These are phyloP conservation scores for Eristalinus aeneus DNA, from an alignment of 2,888 invertebrate genomes.

Conservation along the genomic window DNA sequence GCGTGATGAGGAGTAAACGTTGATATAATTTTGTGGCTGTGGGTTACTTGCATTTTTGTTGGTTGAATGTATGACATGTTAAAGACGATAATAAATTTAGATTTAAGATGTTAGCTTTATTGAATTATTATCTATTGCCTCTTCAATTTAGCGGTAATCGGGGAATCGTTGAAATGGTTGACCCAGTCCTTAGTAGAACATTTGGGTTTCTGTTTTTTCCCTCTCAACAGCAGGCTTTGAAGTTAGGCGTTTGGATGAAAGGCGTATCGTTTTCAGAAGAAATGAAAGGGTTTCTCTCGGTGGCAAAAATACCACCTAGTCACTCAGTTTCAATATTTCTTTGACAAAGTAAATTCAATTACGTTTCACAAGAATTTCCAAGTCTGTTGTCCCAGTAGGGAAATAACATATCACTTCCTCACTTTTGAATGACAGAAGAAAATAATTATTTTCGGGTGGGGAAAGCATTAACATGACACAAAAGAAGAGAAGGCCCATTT, in stretches of 20 bases:
- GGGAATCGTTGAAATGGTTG: background rate
- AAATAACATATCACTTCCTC: slow-evolving; percentile 2
- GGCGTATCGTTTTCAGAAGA: background rate
- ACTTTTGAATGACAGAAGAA: slow-evolving; percentile 6
- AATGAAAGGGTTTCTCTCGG: background rate
- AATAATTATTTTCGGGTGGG: slow-evolving; percentile 5
- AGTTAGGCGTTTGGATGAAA: background rate
- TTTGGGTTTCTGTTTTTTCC: too few relatives aligned
- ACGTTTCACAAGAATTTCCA: slow-evolving; percentile 1
- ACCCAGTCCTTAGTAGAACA: background rate
- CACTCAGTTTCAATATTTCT: background rate
- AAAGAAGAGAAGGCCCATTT: background rate
- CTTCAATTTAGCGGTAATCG: background rate
- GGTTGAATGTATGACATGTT: too few relatives aligned
- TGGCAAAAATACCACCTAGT: background rate
- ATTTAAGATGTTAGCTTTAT: background rate
- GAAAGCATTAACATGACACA: slow-evolving; percentile 9
- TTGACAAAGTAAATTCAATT: slow-evolving; percentile 20
- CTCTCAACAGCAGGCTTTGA: too few relatives aligned
- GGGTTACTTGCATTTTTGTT: background rate
- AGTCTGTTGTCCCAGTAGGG: background rate
- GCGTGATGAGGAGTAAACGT: background rate
- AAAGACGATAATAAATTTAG: background rate
- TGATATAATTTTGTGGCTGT: background rate
- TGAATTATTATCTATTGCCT: background rate